Evolutionary conservation across 2,113 vertebrate genomes (phyloP).

Genomic region (Anoura caudifer): DNA sequence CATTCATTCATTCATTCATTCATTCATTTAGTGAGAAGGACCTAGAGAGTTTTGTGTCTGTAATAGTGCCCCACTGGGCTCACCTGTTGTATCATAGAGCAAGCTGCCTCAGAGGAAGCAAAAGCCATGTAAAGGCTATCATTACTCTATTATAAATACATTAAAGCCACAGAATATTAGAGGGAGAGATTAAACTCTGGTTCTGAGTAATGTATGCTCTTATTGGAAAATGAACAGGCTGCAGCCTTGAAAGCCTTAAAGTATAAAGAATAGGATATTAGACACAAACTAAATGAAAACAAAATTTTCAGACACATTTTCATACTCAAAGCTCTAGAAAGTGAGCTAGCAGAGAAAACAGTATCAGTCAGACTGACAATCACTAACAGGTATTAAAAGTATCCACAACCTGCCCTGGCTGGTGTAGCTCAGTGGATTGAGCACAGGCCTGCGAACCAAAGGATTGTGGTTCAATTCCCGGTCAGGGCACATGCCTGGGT

Average conservation of each 20-base stretch:
- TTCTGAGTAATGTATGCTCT: neutral
- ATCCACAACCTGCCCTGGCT: neutral
- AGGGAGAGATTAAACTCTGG: neutral
- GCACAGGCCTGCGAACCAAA: too few species aligned
- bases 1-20: too few species aligned
- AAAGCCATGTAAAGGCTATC: neutral
- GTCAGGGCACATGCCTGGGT: too few species aligned
- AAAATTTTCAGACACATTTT: neutral
- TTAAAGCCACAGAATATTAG: neutral
- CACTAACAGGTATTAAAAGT: neutral
- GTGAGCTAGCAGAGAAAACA: neutral
- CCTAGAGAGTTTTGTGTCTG: neutral
- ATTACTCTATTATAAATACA: neutral
- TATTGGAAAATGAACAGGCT: neutral
- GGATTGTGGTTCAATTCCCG: too few species aligned
- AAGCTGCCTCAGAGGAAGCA: neutral
- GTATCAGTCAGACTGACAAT: neutral
- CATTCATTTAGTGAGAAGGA: too few species aligned
- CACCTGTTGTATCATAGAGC: neutral
- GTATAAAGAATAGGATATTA: neutral
- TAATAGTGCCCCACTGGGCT: neutral
- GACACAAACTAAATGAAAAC: neutral
- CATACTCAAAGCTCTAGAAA: neutral
- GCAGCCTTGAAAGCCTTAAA: neutral
- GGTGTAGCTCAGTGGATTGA: too few species aligned